Percentiles rank a stretch among this genome's conserved stretches.
phyloP scores from a whole-genome alignment of 2,888 invertebrate genomes.

The Leistus spinibarbis region DNA sequence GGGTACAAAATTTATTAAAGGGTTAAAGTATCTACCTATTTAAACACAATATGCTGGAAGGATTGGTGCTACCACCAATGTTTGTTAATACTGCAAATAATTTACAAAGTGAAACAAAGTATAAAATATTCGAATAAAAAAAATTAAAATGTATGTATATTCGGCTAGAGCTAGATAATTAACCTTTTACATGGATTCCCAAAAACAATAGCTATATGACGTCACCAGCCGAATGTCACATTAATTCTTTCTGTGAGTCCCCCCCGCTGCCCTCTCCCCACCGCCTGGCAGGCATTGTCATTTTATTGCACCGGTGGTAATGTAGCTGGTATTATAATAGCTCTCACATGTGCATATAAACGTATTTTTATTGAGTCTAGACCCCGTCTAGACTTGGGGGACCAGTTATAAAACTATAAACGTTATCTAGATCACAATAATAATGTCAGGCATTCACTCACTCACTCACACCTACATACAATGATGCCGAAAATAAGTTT shows the following conservation, averaged over 20 bases:
- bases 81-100: too few relatives aligned
- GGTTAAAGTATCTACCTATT: too few relatives aligned
- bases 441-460: background rate
- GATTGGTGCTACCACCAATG: too few relatives aligned
- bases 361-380: slow-evolving; percentile 54
- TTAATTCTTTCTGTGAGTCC: background rate
- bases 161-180: too few relatives aligned
- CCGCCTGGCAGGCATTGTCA: background rate
- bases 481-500: too few relatives aligned
- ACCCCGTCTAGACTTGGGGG: slow-evolving; percentile 48
- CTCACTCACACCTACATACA: background rate
- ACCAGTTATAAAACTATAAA: slow-evolving; percentile 40
- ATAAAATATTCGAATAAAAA: too few relatives aligned
- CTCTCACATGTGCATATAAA: slow-evolving; percentile 49
- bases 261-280: background rate
- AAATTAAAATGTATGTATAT: too few relatives aligned
- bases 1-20: too few relatives aligned
- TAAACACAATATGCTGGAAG: too few relatives aligned
- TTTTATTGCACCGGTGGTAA: background rate
- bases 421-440: slow-evolving; percentile 43
- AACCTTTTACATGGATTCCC: too few relatives aligned
- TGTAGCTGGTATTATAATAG: background rate
- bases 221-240: background rate
- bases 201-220: too few relatives aligned
- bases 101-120: too few relatives aligned